Evolutionary conservation across 2,888 invertebrate species (phyloP).

Genomic region (Melanchra persicariae): DNA sequence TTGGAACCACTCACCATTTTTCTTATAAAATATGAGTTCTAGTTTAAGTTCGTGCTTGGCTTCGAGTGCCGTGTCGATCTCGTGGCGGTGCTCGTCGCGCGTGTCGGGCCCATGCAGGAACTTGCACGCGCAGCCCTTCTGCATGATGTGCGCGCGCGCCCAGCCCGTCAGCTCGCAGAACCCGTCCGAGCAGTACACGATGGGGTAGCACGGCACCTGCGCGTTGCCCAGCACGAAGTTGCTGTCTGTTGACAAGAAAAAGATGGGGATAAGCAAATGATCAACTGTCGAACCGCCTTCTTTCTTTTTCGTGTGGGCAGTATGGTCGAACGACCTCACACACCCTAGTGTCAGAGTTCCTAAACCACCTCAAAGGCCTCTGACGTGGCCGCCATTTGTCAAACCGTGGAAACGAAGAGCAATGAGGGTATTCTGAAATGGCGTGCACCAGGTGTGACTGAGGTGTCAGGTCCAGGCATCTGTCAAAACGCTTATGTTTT

Average conservation of each 20-base stretch:
- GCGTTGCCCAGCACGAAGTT: slow-evolving; percentile 99
- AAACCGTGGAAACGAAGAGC: neutral
- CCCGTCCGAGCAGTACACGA: slow-evolving; percentile 99
- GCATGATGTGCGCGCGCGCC: slow-evolving; percentile 98
- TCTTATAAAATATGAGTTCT: slow-evolving; percentile 98
- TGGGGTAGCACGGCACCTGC: slow-evolving; percentile 97
- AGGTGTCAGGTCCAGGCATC: too few relatives aligned
- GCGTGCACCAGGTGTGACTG: too few relatives aligned
- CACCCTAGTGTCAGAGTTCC: too few relatives aligned
- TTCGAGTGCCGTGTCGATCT: slow-evolving; percentile 97
- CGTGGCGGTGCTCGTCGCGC: slow-evolving; percentile 95
- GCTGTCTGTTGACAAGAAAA: slow-evolving; percentile 93
- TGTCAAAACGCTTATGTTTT: too few relatives aligned
- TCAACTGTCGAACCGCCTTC: too few relatives aligned
- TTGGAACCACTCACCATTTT: slow-evolving; percentile 93
- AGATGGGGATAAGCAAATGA: neutral
- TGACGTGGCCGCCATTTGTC: too few relatives aligned
- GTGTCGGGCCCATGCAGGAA: slow-evolving; percentile 98
- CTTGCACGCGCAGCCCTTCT: slow-evolving; percentile 98
- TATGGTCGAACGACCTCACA: too few relatives aligned
- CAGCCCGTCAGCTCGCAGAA: slow-evolving; percentile 99
- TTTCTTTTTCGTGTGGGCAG: too few relatives aligned
- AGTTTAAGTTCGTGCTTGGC: slow-evolving; percentile 97
- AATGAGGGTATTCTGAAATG: too few relatives aligned
- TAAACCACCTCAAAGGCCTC: too few relatives aligned